Conservation (phyloP, 2,113 vertebrate genomes). For the Chaenocephalus aceratus region DNA sequence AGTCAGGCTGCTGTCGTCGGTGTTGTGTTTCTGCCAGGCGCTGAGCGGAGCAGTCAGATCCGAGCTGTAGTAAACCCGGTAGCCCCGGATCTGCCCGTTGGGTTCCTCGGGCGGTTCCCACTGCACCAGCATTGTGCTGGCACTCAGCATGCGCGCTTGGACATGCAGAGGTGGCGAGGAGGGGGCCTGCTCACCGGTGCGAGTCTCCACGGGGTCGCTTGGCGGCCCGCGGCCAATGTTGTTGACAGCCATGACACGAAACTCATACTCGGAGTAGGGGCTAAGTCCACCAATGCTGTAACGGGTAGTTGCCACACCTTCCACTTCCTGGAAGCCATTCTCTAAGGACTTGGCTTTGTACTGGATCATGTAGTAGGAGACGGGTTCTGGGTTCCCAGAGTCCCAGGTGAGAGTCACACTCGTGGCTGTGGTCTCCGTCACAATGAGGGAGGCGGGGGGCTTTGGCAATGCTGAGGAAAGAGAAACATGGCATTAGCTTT, state of each 20-base stretch:
- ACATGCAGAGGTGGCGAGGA: slow-evolving; percentile 93
- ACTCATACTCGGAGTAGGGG: slow-evolving; percentile 95
- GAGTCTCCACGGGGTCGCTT: slow-evolving; percentile 90
- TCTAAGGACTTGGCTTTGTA: slow-evolving; percentile 89
- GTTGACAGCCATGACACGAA: slow-evolving; percentile 93
- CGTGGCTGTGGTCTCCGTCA: slow-evolving; percentile 96
- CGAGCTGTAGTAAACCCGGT: slow-evolving; percentile 92
- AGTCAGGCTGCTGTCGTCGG: slow-evolving; percentile 92
- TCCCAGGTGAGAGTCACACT: slow-evolving; percentile 97
- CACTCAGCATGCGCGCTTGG: slow-evolving; percentile 94
- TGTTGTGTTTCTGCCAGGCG: slow-evolving; percentile 96
- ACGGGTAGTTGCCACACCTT: slow-evolving; percentile 94
- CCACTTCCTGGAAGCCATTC: slow-evolving; percentile 92
- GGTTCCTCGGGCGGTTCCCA: slow-evolving; percentile 95
- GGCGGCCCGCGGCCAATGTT: slow-evolving; percentile 94
- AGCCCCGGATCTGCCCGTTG: slow-evolving; percentile 94
- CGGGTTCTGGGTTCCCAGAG: slow-evolving; percentile 93
- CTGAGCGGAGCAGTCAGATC: slow-evolving; percentile 88
- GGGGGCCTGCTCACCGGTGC: slow-evolving; percentile 94
- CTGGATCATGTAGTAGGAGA: slow-evolving; percentile 95
- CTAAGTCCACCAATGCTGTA: slow-evolving; percentile 97
- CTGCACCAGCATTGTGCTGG: slow-evolving; percentile 96
- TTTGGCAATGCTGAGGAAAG: slow-evolving; percentile 90
- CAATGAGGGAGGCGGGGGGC: slow-evolving; percentile 90
- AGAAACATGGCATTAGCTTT: slow-evolving; percentile 36